phyloP scores from a whole-genome alignment of 2,797 vertebrate species.

The Triplophysa bombifrons region DNA sequence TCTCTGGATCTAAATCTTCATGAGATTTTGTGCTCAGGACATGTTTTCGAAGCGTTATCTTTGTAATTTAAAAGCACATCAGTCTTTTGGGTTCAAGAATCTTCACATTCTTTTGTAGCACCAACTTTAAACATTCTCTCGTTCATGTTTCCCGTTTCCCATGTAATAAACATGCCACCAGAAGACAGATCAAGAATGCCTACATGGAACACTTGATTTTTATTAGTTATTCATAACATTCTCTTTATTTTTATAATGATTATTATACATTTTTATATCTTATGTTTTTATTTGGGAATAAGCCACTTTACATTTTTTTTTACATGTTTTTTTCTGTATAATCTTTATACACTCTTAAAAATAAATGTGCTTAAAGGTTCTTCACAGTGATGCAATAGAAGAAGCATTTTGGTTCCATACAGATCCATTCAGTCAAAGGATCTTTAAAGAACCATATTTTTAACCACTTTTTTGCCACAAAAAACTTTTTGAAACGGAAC shows the following conservation, averaged over 20 bases:
- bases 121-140: neutral
- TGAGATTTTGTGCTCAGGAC: neutral
- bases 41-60: conserved; percentile 9
- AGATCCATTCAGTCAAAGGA: no score
- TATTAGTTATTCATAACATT: neutral
- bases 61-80: neutral
- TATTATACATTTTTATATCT: no score
- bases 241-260: neutral
- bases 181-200: conserved; percentile 13
- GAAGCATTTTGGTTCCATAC: no score
- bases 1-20: neutral
- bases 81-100: neutral
- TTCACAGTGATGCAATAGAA: no score
- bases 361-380: no score
- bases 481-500: no score
- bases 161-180: conserved; percentile 19
- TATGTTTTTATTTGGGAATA: no score
- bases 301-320: no score
- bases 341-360: no score
- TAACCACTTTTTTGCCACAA: no score
- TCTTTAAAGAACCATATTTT: no score
- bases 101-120: conserved; percentile 4
- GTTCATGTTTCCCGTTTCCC: neutral
- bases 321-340: no score
- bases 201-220: neutral